These are phyloP conservation scores for Nematostella vectensis DNA, from an alignment of 92 coral and sea anemone species.

Conservation along the genomic window DNA sequence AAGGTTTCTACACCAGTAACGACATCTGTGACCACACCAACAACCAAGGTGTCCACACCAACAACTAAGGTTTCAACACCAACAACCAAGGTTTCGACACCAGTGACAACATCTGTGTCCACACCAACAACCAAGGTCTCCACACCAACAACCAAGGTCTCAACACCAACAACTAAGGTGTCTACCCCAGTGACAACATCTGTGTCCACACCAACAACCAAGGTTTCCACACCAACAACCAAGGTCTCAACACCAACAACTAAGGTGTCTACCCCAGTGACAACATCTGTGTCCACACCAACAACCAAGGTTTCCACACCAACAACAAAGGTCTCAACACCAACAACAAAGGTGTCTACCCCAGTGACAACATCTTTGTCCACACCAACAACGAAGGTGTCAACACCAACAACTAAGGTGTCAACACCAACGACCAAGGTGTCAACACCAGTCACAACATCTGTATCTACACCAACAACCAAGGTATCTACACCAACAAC, in stretches of 20 bases:
- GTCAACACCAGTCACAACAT: not conserved
- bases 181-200: not conserved
- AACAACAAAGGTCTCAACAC: slow-evolving; percentile 4
- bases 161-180: slow-evolving; percentile 1
- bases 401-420: not conserved
- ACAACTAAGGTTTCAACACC: slow-evolving; percentile 8
- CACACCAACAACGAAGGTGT: not conserved
- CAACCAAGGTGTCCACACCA: slow-evolving; percentile 1
- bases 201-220: not conserved
- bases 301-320: not conserved
- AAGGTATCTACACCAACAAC: not conserved
- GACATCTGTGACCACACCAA: not conserved
- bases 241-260: not conserved
- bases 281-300: not conserved
- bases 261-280: not conserved
- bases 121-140: slow-evolving; percentile 3
- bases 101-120: not conserved
- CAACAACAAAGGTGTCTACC: slow-evolving; percentile 1
- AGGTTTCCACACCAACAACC: not conserved
- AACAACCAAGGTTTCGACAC: no score
- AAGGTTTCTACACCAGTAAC: slow-evolving; percentile 1
- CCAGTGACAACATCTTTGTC: not conserved
- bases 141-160: not conserved
- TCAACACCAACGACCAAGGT: no score
- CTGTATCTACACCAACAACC: not conserved